phyloP scores from a whole-genome alignment of 2,888 invertebrate species.

The Pediacus dermestoides region DNA sequence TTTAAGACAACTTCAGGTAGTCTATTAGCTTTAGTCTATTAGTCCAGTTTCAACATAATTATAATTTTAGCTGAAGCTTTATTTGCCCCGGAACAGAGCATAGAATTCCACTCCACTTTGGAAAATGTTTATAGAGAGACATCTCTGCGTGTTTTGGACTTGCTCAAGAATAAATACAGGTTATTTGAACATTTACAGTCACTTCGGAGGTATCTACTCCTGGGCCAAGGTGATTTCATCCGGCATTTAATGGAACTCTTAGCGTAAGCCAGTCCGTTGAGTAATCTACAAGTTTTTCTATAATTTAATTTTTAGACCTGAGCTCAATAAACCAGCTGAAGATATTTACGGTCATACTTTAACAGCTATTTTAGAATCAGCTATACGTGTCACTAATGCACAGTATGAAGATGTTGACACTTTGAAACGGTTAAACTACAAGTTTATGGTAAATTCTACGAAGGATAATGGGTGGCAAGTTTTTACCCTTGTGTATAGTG shows the following conservation, averaged over 20 bases:
- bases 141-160: constrained; percentile 79
- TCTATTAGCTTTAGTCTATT: not conserved
- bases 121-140: constrained; percentile 83
- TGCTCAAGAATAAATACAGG: constrained; percentile 82
- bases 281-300: not conserved
- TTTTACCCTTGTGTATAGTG: constrained; percentile 81
- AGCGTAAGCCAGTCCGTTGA: no score
- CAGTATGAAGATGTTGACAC: constrained; percentile 92
- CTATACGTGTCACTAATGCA: constrained; percentile 87
- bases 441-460: constrained; percentile 47
- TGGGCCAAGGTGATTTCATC: constrained; percentile 96
- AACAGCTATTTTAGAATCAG: constrained; percentile 78
- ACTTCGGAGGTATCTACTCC: constrained; percentile 81
- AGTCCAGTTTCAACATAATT: not conserved
- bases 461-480: constrained; percentile 79
- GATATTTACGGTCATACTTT: constrained; percentile 86
- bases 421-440: constrained; percentile 80
- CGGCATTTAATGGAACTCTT: constrained; percentile 88
- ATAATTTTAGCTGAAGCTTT: constrained; percentile 57
- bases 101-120: constrained; percentile 76
- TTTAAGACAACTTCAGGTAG: constrained; percentile 51
- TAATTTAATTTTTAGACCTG: constrained; percentile 59
- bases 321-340: constrained; percentile 81
- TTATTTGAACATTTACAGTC: constrained; percentile 88
- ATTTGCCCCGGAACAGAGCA: constrained; percentile 66